Evolutionary conservation across 2,113 vertebrate species (phyloP), one percentile per base, ranked within the genome.

Genomic region (Bujurquina vittata): DNA sequence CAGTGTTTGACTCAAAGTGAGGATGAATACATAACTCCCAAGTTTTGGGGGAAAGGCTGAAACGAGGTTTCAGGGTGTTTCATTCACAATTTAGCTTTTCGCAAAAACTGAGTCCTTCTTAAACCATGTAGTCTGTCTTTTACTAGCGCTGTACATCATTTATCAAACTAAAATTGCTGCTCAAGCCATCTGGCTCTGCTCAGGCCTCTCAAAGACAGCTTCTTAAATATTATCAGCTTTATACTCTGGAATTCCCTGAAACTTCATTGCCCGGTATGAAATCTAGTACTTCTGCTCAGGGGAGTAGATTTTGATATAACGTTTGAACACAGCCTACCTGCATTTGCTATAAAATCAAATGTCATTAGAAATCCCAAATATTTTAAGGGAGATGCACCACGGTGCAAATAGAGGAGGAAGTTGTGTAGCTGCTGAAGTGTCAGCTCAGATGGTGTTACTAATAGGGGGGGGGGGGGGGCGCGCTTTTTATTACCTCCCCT

Each of bases 91-190:
- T 69, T 26, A 61, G 61, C 40, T 17, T 60, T 22, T 74, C 79
- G 60, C 29, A 43, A 69, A 67, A 31, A 33, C 56, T 5, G 15
- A 62, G 75, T 22, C 7, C 33, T 49, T 81, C 52, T 0, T n/a
- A 72, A 84, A 57, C 35, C 46, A 40, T 7, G 33, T 2, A 73
- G 61, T 9, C 57, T 3, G 0, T 78, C 73, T 54, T 33, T 35
- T 14, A 3, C 62, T 60, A 0, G 15, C 1, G 40, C 18, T 15
- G 62, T 65, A 1, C 57, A 59, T 80, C 73, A 54, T 85, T 80
- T 74, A 82, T 85, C 72, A 84, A 55, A 26, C n/a, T 2, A n/a
- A 29, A 57, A 8, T 49, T 55, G n/a, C 56, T 78, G 67, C 52
- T 54, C 2, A 14, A 74, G 59, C 80, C 35, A 40, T 67, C 20